phyloP scores from a whole-genome alignment of 2,113 vertebrate species.

The Pseudolaguvia tuberculata region DNA sequence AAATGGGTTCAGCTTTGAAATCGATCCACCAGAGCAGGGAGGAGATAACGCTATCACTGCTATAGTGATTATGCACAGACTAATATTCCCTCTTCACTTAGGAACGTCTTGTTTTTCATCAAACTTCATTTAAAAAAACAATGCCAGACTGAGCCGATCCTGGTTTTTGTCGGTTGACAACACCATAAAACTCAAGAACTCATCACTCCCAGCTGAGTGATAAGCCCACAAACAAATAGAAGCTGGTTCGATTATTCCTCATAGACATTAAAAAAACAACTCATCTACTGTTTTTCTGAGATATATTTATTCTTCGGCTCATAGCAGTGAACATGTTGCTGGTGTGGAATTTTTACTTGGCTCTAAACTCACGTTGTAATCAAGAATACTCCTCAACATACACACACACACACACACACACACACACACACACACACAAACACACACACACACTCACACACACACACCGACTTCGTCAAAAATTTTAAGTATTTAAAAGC shows the following conservation, averaged over 20 bases:
- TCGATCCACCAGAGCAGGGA: slow-evolving; percentile 55
- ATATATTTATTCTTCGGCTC: slow-evolving; percentile 1
- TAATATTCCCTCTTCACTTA: slow-evolving; percentile 54
- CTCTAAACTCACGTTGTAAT: slow-evolving; percentile 14
- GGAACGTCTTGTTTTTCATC: slow-evolving; percentile 48
- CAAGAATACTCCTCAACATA: slow-evolving; percentile 17
- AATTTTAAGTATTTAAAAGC: slow-evolving; percentile 43
- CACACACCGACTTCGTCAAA: slow-evolving; percentile 24
- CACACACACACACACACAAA: slow-evolving; percentile 12
- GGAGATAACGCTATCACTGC: slow-evolving; percentile 57
- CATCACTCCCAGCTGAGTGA: slow-evolving; percentile 59
- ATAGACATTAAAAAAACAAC: slow-evolving; percentile 41
- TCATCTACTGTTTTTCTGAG: slow-evolving; percentile 42
- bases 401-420: not conserved
- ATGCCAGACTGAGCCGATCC: slow-evolving; percentile 53
- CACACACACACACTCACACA: not conserved
- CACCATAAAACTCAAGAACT: slow-evolving; percentile 58
- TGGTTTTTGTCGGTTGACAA: slow-evolving; percentile 59
- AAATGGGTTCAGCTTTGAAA: slow-evolving; percentile 52
- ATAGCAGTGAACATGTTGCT: not conserved
- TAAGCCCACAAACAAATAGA: slow-evolving; percentile 62
- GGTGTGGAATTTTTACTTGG: slow-evolving; percentile 14
- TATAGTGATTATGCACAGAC: slow-evolving; percentile 59
- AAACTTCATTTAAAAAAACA: slow-evolving; percentile 59
- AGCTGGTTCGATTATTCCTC: slow-evolving; percentile 60